These are phyloP conservation scores for Ciconia boyciana DNA, from an alignment of 2,113 vertebrate genomes.

Conservation along the genomic window DNA sequence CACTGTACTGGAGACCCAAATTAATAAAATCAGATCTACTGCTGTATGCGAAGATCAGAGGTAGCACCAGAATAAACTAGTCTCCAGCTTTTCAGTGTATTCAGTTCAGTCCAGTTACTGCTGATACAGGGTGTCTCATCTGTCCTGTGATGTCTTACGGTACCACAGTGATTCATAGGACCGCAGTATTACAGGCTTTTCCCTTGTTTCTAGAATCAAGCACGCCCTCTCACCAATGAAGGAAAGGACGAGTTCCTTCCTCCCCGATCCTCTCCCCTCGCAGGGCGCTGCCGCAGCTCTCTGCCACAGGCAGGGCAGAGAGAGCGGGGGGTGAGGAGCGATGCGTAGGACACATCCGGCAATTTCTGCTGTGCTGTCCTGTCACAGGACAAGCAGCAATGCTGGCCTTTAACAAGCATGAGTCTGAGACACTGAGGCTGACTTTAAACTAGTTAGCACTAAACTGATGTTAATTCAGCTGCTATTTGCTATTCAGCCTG, in stretches of 20 bases:
- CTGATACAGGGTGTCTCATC: background rate
- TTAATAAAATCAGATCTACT: background rate
- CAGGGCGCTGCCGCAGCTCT: no score
- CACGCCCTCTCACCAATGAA: background rate
- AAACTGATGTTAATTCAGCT: background rate
- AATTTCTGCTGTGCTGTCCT: background rate
- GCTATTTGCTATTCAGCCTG: background rate
- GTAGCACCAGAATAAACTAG: background rate
- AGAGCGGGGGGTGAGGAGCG: background rate
- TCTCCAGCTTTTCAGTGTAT: background rate
- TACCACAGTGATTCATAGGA: background rate
- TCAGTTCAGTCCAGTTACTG: background rate
- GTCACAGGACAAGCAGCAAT: background rate
- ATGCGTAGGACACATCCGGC: accelerated
- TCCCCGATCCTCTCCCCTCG: accelerated
- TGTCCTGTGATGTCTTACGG: background rate
- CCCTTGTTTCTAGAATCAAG: background rate
- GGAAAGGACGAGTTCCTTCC: background rate
- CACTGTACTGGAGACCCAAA: background rate
- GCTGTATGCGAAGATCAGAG: background rate
- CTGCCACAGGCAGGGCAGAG: background rate
- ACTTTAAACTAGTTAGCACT: background rate
- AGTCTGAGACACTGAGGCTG: background rate
- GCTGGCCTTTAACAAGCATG: background rate
- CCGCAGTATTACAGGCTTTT: background rate